Base-by-base conservation (phyloP, 2,797 vertebrate species). In the Rhadinocentrus ornatus region DNA sequence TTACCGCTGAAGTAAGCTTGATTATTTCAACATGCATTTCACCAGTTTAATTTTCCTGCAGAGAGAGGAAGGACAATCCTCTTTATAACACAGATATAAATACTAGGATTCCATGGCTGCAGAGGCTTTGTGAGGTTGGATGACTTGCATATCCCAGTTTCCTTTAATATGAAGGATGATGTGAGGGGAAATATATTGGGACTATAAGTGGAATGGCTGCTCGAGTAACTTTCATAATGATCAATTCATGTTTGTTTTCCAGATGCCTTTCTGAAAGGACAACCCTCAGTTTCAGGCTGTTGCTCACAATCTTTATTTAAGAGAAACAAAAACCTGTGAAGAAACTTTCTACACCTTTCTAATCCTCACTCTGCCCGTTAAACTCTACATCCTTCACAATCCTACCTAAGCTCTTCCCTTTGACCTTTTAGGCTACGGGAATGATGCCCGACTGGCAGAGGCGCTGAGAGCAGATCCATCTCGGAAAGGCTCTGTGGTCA, bases 401-500 rank as follows among this genome's bases (percentile, higher is more conserved):
- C 80, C 86, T 58, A 77, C 85, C 80, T 90, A 85, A 89, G 86
- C 78, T 79, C 82, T 77, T 77, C 81, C 78, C 82, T 88, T 85
- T 88, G 82, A 86, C 77, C 62, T 87, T 41, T 44, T 94, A 95
- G 98, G 96, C 85, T 99, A 97, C 84, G 94, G 91, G 71, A 97
- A 95, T 79, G 98, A 99, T 61, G 96, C 96, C 73, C 94, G 98
- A 83, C 94, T 98, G 75, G 93, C 96, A 0, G 97, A 99, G 88
- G 97, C 97, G 15, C 95, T 98, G 93, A 94, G 97, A 83, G 96
- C 97, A 72, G 98, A 99, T 89, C 96, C 97, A 0, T 98, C 97
- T 0, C 92, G 97, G 59, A 99, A 99, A 71, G 97, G 97, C 86
- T 99, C 97, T 0, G 97, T 99, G 87, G 98, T 99, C 82, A 99